Conservation (phyloP, 2,888 invertebrate genomes). For the Aphodius sticticus region DNA sequence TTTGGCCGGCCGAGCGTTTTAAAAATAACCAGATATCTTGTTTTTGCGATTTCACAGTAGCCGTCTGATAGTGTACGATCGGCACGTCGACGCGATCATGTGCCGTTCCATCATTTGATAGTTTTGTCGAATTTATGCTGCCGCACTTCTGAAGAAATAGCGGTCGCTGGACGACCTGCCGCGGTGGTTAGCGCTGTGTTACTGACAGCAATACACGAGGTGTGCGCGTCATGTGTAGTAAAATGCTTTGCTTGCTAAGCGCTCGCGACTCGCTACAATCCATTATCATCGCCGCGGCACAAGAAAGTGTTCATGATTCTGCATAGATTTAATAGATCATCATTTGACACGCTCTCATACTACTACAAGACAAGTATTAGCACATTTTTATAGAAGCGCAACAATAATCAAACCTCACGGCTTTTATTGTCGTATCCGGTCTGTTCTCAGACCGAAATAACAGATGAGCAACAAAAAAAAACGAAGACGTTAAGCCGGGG, state of each 20-base stretch:
- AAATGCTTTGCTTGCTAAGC: background rate
- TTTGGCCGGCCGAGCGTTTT: background rate
- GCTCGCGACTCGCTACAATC: conserved; percentile 13
- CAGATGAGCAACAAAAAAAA: background rate
- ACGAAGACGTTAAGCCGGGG: too few species aligned
- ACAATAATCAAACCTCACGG: background rate
- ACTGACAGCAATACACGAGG: background rate
- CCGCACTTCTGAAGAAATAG: background rate
- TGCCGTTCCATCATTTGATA: background rate
- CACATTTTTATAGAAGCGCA: background rate
- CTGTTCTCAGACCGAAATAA: background rate
- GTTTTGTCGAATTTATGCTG: background rate
- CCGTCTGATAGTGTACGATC: background rate
- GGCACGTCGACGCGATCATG: background rate
- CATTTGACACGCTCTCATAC: conserved; percentile 33
- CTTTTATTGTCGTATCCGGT: background rate
- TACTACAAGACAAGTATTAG: background rate
- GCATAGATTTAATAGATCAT: conserved; percentile 38
- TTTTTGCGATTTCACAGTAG: conserved; percentile 10
- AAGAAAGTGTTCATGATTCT: conserved; percentile 40
- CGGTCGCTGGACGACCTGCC: background rate
- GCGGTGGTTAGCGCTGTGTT: background rate
- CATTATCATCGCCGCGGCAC: conserved; percentile 35
- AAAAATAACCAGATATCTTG: conserved; percentile 9
- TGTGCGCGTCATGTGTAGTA: background rate